Conservation (phyloP, 2,888 invertebrate genomes). For the Cremastinae sp. region DNA sequence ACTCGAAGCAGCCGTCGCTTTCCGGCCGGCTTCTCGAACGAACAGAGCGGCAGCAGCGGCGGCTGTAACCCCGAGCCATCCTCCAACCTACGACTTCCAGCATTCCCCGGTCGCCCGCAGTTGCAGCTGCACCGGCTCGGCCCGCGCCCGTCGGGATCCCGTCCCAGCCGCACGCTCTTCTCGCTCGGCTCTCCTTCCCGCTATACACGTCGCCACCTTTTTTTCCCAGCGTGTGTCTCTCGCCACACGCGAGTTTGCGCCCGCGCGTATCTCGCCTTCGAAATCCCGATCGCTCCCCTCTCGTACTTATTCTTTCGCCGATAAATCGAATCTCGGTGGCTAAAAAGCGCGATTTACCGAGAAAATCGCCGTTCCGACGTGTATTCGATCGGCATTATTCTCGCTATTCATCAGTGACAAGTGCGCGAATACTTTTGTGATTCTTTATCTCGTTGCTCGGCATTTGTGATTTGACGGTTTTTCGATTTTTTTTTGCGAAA, state of each 20-base stretch:
- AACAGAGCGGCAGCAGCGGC: constrained; percentile 51
- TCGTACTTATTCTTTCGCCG: too few relatives aligned
- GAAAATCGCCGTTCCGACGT: not conserved
- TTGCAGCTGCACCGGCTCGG: constrained; percentile 76
- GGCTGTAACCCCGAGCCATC: constrained; percentile 69
- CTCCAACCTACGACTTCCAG: constrained; percentile 75
- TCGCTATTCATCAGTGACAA: not conserved
- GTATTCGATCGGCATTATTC: not conserved
- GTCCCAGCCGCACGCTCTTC: constrained; percentile 43
- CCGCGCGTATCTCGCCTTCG: constrained; percentile 6
- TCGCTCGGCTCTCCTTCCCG: constrained; percentile 15
- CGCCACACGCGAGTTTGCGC: too few relatives aligned
- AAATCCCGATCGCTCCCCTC: too few relatives aligned
- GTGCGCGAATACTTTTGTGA: not conserved
- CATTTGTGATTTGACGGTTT: not conserved
- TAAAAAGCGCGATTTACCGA: not conserved
- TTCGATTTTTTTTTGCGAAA: too few relatives aligned
- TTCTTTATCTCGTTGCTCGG: not conserved
- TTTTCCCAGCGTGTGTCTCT: too few relatives aligned
- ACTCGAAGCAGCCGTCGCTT: constrained; percentile 70
- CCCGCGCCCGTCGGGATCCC: constrained; percentile 30
- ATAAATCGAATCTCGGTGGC: too few relatives aligned
- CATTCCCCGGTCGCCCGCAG: constrained; percentile 76
- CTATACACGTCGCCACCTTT: constrained; percentile 3
- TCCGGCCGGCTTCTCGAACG: constrained; percentile 71